Percentiles rank a stretch among this genome's conserved stretches.
Conservation (phyloP, 2,888 invertebrate species). For the Drosophila anomalata region DNA sequence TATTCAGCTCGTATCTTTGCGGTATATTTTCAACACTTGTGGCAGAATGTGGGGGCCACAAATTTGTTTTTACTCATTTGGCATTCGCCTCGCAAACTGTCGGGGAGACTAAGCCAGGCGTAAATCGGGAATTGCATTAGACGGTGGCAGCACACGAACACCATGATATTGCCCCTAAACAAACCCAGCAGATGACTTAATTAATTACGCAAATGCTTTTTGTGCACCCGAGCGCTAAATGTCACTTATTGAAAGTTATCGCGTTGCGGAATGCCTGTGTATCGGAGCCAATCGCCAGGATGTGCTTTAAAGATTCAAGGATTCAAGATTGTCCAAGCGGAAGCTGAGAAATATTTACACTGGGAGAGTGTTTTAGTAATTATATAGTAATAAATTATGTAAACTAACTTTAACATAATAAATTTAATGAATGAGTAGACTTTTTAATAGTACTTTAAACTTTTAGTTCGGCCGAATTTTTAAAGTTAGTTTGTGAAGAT, state of each 20-base stretch:
- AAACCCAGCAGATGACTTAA: slow-evolving; percentile 43
- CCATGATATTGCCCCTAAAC: slow-evolving; percentile 20
- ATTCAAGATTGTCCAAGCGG: slow-evolving; percentile 27
- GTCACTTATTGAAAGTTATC: slow-evolving; percentile 49
- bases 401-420: no score
- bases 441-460: no score
- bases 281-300: slow-evolving; percentile 49
- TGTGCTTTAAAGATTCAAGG: slow-evolving; percentile 35
- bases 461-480: no score
- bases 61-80: slow-evolving; percentile 35
- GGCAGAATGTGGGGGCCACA: slow-evolving; percentile 13
- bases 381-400: no score
- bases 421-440: no score
- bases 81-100: slow-evolving; percentile 36
- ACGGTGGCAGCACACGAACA: slow-evolving; percentile 20
- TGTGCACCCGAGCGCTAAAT: slow-evolving; percentile 31
- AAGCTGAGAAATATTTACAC: slow-evolving; percentile 8
- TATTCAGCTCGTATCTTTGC: slow-evolving; percentile 4
- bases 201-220: slow-evolving; percentile 55
- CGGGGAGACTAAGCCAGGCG: slow-evolving; percentile 30
- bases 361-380: not conserved
- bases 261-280: slow-evolving; percentile 10
- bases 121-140: slow-evolving; percentile 34
- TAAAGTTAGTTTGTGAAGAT: no score
- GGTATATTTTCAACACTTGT: slow-evolving; percentile 22